A percentile compares a stretch with the other conserved stretches of the same genome.
These are phyloP conservation scores for Cephalopholis sonnerati DNA, from an alignment of 2,113 vertebrate genomes.

Conservation along the genomic window DNA sequence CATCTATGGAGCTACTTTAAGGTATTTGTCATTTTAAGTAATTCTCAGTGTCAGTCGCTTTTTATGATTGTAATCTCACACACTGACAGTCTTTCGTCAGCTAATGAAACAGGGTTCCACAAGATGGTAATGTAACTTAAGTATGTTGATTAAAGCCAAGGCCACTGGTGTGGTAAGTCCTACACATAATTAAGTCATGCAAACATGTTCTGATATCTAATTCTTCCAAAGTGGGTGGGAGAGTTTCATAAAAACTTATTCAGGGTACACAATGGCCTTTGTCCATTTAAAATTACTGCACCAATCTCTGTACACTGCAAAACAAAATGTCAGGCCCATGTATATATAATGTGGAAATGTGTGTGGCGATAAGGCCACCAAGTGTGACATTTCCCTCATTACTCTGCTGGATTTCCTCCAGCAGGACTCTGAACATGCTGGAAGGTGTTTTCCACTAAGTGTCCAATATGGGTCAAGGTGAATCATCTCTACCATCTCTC, in stretches of 20 bases:
- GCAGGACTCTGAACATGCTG: conserved; percentile 16
- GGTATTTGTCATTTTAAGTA: no score
- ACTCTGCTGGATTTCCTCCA: conserved; percentile 30
- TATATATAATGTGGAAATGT: not conserved
- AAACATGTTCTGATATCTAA: not conserved
- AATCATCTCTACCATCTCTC: not conserved
- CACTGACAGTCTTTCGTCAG: not conserved
- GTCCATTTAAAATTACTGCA: not conserved
- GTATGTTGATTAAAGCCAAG: not conserved
- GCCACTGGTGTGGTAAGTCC: no score
- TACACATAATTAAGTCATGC: no score
- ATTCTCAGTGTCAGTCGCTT: not conserved
- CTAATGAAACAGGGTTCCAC: not conserved
- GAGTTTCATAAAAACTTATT: no score
- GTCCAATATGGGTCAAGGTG: conserved; percentile 61
- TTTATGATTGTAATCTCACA: not conserved
- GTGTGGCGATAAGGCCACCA: not conserved
- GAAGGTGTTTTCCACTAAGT: not conserved
- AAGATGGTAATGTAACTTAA: not conserved
- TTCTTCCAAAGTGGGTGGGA: not conserved
- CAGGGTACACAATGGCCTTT: not conserved
- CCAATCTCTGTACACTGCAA: not conserved
- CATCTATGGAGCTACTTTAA: not conserved
- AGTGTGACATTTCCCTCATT: conserved; percentile 14
- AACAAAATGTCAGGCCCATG: not conserved